phyloP scores from a whole-genome alignment of 2,888 invertebrate genomes.

The Ferdinandea cuprea region DNA sequence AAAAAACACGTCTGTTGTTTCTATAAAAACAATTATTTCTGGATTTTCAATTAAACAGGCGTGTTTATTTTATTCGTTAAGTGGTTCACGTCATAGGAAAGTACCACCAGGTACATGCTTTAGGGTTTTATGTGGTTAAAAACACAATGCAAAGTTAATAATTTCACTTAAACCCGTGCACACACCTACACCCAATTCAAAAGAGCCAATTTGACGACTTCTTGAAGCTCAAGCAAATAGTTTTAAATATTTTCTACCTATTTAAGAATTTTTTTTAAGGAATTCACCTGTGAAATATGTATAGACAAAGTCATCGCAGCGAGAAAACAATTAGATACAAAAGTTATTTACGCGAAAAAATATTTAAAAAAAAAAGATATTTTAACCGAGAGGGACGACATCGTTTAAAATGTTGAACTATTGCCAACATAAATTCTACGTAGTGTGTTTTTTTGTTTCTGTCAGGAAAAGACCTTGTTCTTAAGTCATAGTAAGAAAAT shows the following conservation, averaged over 20 bases:
- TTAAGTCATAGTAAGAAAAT: background rate
- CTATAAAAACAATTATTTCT: too few relatives aligned
- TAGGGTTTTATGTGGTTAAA: too few relatives aligned
- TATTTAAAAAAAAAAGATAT: slow-evolving; percentile 1
- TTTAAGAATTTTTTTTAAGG: background rate
- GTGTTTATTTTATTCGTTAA: too few relatives aligned
- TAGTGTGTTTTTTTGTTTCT: background rate
- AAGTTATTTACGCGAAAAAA: slow-evolving; percentile 13
- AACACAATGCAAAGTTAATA: too few relatives aligned
- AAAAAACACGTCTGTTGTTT: too few relatives aligned
- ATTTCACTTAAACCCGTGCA: too few relatives aligned
- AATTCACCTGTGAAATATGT: background rate
- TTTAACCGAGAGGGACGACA: background rate
- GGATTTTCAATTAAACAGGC: too few relatives aligned
- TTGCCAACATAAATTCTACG: slow-evolving; percentile 29
- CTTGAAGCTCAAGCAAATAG: too few relatives aligned
- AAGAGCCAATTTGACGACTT: too few relatives aligned
- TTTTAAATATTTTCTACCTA: background rate
- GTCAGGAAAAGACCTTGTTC: background rate
- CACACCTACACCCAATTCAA: too few relatives aligned
- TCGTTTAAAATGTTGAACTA: slow-evolving; percentile 18
- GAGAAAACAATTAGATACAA: background rate
- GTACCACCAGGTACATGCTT: too few relatives aligned
- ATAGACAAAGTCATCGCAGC: background rate
- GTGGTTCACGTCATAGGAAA: too few relatives aligned